phyloP scores from a whole-genome alignment of 2,888 invertebrate genomes.

The Xestobium rufovillosum region DNA sequence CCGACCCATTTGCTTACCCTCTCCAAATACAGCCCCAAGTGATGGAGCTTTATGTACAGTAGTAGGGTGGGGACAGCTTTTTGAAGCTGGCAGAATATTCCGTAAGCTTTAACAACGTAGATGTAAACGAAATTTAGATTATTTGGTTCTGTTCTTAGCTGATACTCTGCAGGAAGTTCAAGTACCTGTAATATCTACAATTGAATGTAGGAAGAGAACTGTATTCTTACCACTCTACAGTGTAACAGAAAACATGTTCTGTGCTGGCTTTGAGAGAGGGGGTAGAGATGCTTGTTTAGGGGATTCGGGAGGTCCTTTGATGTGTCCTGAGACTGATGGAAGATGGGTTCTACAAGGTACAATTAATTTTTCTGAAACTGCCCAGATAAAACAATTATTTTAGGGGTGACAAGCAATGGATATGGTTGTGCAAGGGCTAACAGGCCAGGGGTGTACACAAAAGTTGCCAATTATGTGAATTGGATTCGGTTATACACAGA shows the following conservation, averaged over 20 bases:
- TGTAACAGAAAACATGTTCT: conserved; percentile 75
- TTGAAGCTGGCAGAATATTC: conserved; percentile 70
- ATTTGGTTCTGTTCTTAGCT: conserved; percentile 51
- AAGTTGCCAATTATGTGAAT: conserved; percentile 64
- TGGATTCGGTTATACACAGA: conserved; percentile 59
- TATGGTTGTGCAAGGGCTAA: conserved; percentile 73
- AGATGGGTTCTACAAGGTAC: conserved; percentile 35
- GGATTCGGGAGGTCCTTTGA: conserved; percentile 72
- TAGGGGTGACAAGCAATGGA: conserved; percentile 72
- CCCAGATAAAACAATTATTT: conserved; percentile 26
- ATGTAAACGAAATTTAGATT: conserved; percentile 5
- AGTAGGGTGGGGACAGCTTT: conserved; percentile 75
- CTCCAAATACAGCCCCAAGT: conserved; percentile 49
- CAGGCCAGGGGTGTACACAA: conserved; percentile 74
- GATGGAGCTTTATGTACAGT: conserved; percentile 68
- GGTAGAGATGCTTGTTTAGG: conserved; percentile 75
- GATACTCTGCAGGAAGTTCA: conserved; percentile 78
- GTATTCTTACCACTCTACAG: conserved; percentile 66
- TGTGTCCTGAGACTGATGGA: conserved; percentile 58
- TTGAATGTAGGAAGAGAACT: conserved; percentile 67
- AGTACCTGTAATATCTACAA: conserved; percentile 69
- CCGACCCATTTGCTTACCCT: conserved; percentile 59
- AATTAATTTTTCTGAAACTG: conserved; percentile 4
- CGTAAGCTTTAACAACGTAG: conserved; percentile 50
- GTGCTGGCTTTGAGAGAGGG: conserved; percentile 71